Conservation (phyloP, 2,113 vertebrate species). For the Carassius carassius region DNA sequence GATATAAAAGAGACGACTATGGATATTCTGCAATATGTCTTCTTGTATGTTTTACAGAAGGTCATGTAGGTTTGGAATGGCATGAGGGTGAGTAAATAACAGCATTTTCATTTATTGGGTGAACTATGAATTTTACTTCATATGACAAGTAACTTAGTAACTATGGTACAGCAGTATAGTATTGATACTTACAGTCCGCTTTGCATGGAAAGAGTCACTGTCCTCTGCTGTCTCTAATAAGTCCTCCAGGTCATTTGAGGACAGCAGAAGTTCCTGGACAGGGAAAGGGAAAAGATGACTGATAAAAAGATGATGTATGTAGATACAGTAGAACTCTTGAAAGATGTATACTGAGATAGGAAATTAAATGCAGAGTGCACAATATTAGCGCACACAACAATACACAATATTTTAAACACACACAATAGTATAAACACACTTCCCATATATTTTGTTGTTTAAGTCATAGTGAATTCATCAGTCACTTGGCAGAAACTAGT, state of each 20-base stretch:
- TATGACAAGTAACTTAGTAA: background rate
- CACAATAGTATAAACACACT: too few species aligned
- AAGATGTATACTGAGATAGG: background rate
- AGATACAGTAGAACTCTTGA: background rate
- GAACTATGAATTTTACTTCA: background rate
- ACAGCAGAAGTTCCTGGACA: conserved; percentile 66
- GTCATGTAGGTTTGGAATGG: too few species aligned
- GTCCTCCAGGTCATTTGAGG: conserved; percentile 75
- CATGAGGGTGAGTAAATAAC: background rate
- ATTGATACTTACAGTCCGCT: conserved; percentile 64
- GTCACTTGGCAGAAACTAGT: background rate
- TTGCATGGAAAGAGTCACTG: conserved; percentile 38
- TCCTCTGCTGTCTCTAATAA: conserved; percentile 58
- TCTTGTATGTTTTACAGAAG: background rate
- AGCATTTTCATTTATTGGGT: background rate
- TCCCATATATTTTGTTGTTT: too few species aligned
- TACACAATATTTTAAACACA: too few species aligned
- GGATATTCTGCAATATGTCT: background rate
- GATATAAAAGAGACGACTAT: background rate
- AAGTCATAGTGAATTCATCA: background rate
- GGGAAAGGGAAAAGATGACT: conserved; percentile 42
- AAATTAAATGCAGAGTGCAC: background rate
- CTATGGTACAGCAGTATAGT: background rate
- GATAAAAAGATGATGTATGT: background rate
- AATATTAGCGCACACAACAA: background rate